Evolutionary conservation across 2,888 invertebrate species (phyloP), one percentile per base, ranked within the genome.

Genomic region (Drosophila rellima): DNA sequence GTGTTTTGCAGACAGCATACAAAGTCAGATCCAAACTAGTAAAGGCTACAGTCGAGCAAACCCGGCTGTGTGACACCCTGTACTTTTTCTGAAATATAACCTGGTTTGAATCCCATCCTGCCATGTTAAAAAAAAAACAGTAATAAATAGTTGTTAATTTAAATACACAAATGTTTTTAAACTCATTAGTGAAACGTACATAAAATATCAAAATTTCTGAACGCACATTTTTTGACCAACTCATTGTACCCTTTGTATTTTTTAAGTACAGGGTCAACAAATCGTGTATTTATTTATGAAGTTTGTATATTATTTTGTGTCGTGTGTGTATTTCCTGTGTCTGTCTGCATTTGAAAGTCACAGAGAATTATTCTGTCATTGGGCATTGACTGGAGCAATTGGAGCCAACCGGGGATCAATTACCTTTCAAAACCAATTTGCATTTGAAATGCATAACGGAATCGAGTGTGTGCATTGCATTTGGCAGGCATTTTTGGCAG

Each of bases 351-450:
- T 81, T 87, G 87, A 86, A 83, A 88, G 87, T 81, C 70, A 37
- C 29, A 44, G 48, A 83, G 83, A 83, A 82, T 74, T 71, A 74
- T 82, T 82, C 82, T 82, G 82, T 87, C 88, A 83, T 54, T 77
- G 81, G 65, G 15, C 26, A 26, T 8, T 45, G 47, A 8, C 31
- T 64, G 62, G 15, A 37, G 51, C 37, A 51, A 37, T 51, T 51
- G 51, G 26, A 52, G 11, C 52, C 40, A 54, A 42, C n/a, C 44
- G 23, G 80, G 77, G 86, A 83, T 88, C 84, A 84, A 84, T 84
- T 89, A 80, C 84, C 89, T 84, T 84, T 89, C 89, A 70, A 89
- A 89, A 77, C 63, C 88, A 89, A 89, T 84, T 84, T 89, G 83
- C 88, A 89, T 89, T 89, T 84, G 77, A 88, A 88, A 82, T 74